A percentile compares a stretch with the other conserved stretches of the same genome.
These are phyloP conservation scores for Neodiprion virginianus DNA, from an alignment of 1,140 invertebrate species.

Conservation along the genomic window DNA sequence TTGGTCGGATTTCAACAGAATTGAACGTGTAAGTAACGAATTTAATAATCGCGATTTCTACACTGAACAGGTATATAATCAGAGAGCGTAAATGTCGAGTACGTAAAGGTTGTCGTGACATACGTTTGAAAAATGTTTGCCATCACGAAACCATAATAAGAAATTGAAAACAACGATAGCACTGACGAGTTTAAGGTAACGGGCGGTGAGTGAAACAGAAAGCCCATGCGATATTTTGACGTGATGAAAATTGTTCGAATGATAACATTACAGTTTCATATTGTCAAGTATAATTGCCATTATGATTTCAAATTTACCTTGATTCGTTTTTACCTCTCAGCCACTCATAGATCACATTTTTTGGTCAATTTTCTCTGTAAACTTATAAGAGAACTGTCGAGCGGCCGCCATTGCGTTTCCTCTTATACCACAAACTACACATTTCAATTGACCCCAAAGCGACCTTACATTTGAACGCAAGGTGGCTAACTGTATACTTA, in stretches of 20 bases:
- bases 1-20: too few species aligned
- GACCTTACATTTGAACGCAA: neutral
- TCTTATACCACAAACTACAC: neutral
- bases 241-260: neutral
- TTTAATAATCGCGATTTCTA: too few species aligned
- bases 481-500: neutral
- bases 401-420: constrained; percentile 42
- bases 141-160: too few species aligned
- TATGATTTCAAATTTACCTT: constrained; percentile 29
- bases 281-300: neutral
- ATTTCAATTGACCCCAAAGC: neutral
- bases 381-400: constrained; percentile 27
- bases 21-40: too few species aligned
- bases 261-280: neutral
- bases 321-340: constrained; percentile 23
- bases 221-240: constrained; percentile 15
- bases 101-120: too few species aligned
- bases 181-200: neutral
- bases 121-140: too few species aligned
- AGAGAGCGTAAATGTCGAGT: too few species aligned
- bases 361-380: constrained; percentile 35
- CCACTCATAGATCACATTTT: constrained; percentile 40
- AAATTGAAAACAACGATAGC: neutral
- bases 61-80: too few species aligned
- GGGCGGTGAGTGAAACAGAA: neutral